Conservation (phyloP, 2,888 invertebrate species). For the Parnassius glacialis region DNA sequence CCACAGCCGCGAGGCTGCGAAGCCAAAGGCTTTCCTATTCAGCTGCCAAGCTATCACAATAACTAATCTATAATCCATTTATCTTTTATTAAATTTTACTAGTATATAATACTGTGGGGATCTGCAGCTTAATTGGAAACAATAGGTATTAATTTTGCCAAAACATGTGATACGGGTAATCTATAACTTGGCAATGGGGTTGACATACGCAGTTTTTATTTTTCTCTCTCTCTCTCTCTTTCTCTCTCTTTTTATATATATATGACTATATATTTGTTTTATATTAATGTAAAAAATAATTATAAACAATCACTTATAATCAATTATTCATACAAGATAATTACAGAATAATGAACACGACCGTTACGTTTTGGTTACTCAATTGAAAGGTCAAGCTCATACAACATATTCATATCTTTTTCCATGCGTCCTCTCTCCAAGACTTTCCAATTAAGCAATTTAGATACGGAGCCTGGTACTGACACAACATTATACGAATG, state of each 20-base stretch:
- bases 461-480: constrained; percentile 68
- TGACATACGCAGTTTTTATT: background rate
- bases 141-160: no score
- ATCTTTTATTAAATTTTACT: constrained; percentile 46
- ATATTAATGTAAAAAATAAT: no score
- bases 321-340: constrained; percentile 23
- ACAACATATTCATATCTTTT: constrained; percentile 58
- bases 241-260: no score
- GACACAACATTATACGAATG: constrained; percentile 72
- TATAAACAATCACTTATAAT: background rate
- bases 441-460: constrained; percentile 80
- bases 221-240: no score
- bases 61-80: constrained; percentile 52
- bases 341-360: constrained; percentile 35
- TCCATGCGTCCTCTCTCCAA: constrained; percentile 57
- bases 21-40: no score
- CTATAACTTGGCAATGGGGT: no score
- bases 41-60: no score
- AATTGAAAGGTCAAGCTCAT: constrained; percentile 62
- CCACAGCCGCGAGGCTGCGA: no score
- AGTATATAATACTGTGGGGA: no score
- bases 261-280: no score
- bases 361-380: constrained; percentile 50
- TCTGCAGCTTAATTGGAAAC: no score
- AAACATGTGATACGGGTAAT: no score